Percentiles rank a stretch among this genome's conserved stretches.
These are phyloP conservation scores for Bos indicus DNA, from an alignment of 2,113 vertebrate species.

Conservation along the genomic window DNA sequence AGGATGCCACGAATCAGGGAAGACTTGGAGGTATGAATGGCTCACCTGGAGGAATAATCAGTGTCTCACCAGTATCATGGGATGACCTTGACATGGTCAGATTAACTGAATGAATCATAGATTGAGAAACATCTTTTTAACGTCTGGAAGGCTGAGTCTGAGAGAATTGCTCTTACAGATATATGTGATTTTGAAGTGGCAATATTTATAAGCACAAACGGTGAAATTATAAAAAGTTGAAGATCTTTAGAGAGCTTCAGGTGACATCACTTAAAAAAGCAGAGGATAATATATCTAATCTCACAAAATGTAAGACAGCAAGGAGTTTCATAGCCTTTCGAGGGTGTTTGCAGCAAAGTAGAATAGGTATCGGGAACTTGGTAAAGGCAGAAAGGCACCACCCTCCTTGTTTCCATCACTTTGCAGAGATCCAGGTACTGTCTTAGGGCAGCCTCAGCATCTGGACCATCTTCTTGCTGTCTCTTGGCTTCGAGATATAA, in stretches of 20 bases:
- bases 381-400: fast-evolving
- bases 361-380: fast-evolving
- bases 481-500: neutral
- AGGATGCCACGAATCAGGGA: neutral
- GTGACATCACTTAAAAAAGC: neutral
- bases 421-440: neutral
- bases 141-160: neutral
- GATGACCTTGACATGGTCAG: neutral
- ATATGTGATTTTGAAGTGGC: neutral
- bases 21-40: neutral
- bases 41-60: neutral
- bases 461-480: neutral
- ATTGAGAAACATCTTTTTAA: neutral
- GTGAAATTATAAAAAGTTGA: neutral
- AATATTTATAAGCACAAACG: neutral
- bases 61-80: neutral
- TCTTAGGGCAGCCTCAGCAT: neutral
- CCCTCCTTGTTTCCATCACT: neutral
- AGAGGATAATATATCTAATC: neutral
- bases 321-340: fast-evolving
- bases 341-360: neutral
- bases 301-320: neutral
- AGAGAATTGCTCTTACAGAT: neutral
- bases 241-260: neutral
- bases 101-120: neutral